phyloP scores from a whole-genome alignment of 2,797 vertebrate species.

The Syngnathus rostellatus region DNA sequence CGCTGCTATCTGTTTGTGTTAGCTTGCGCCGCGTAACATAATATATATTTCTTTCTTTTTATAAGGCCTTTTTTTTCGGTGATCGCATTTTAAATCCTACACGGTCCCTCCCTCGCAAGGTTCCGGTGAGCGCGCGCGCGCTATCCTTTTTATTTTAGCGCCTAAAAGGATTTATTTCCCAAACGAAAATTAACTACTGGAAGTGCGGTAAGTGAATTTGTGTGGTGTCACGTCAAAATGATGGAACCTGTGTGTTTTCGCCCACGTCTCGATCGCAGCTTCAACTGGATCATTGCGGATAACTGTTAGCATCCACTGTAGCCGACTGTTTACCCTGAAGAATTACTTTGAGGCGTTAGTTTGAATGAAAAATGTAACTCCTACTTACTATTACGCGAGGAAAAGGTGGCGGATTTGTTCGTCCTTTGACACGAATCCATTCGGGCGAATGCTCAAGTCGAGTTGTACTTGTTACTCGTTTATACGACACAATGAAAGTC shows the following conservation, averaged over 20 bases:
- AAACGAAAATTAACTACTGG: slow-evolving; percentile 6
- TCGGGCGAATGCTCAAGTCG: not conserved
- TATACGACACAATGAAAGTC: not conserved
- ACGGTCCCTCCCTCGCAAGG: slow-evolving; percentile 43
- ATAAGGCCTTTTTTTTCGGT: not conserved
- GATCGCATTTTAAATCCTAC: slow-evolving; percentile 10
- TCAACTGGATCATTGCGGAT: not conserved
- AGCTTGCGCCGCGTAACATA: not conserved
- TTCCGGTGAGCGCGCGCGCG: slow-evolving; percentile 28
- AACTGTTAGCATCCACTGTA: not conserved
- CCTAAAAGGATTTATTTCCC: slow-evolving; percentile 22
- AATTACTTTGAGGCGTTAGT: not conserved
- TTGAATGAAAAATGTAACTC: not conserved
- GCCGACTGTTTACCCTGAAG: not conserved
- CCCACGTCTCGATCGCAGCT: not conserved
- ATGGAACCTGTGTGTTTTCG: not conserved
- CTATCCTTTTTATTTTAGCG: slow-evolving; percentile 44
- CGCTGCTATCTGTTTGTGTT: not conserved
- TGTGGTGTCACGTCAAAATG: not conserved
- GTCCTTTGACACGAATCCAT: not conserved
- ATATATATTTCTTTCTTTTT: not conserved
- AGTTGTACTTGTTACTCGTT: not conserved
- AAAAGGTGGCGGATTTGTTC: not conserved
- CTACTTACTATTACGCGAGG: not conserved
- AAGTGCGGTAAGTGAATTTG: slow-evolving; percentile 52